Conservation (phyloP, 2,888 invertebrate species). For the Ernsta delagoae region DNA sequence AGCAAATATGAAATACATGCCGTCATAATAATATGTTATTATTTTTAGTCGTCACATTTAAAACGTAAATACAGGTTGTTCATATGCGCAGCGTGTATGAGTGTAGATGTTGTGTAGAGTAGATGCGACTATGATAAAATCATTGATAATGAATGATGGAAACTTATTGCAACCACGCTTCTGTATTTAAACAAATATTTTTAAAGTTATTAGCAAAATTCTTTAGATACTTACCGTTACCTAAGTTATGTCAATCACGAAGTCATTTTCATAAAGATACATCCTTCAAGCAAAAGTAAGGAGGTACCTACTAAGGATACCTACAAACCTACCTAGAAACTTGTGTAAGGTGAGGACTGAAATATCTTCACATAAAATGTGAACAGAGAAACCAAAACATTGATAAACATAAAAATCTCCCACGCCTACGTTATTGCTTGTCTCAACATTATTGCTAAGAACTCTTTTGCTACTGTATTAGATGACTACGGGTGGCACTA, state of each 20-base stretch:
- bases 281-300: no score
- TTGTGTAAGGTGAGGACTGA: background rate
- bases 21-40: slow-evolving; percentile 9
- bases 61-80: slow-evolving; percentile 3
- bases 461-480: background rate
- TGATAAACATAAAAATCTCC: background rate
- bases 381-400: background rate
- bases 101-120: no score
- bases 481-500: background rate
- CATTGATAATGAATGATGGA: no score
- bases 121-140: no score
- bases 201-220: no score
- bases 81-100: background rate
- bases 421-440: slow-evolving; percentile 11
- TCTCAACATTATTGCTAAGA: background rate
- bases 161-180: no score
- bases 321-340: background rate
- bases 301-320: background rate
- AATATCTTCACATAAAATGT: background rate
- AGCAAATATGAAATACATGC: slow-evolving; percentile 17
- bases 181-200: no score
- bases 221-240: no score
- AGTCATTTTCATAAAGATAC: no score
- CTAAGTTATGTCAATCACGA: no score
- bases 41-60: slow-evolving; percentile 26